A percentile compares a stretch with the other conserved stretches of the same genome.
Evolutionary conservation across 2,113 vertebrate genomes (phyloP).

Genomic region (Tichodroma muraria): DNA sequence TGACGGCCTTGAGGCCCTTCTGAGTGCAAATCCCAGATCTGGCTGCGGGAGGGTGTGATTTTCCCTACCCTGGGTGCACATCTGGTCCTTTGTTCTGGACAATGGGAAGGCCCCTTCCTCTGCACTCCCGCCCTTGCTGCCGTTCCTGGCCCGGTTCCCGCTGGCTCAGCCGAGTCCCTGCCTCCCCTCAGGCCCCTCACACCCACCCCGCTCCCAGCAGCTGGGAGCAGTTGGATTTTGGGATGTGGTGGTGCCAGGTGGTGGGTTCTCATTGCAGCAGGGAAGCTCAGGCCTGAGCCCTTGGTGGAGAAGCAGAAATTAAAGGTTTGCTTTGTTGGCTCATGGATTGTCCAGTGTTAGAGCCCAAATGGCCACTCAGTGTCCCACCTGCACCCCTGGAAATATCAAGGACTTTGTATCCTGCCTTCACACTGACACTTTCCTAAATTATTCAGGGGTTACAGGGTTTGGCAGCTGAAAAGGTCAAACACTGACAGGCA

Average conservation of each 20-base stretch:
- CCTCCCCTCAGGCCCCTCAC: not conserved
- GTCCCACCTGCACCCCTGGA: not conserved
- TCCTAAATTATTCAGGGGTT: not conserved
- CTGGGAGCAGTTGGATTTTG: not conserved
- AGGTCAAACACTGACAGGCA: rapidly evolving
- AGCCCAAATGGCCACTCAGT: not conserved
- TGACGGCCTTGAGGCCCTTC: not conserved
- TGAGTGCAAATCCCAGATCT: not conserved
- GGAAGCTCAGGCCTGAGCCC: not conserved
- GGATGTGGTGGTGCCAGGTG: not conserved
- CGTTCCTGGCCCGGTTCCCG: not conserved
- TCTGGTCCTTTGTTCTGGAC: not conserved
- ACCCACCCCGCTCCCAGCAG: not conserved
- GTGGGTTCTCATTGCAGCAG: not conserved
- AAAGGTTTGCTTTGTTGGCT: not conserved
- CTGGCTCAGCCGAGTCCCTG: not conserved
- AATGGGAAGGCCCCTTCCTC: not conserved
- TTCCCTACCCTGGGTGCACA: not conserved
- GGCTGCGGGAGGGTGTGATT: not conserved
- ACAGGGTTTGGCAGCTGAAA: not conserved
- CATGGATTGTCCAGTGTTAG: not conserved
- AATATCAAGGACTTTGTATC: not conserved
- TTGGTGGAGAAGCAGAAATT: not conserved
- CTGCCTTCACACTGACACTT: not conserved
- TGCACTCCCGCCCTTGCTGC: rapidly evolving